A percentile compares a stretch with the other conserved stretches of the same genome.
Conservation (phyloP, 2,888 invertebrate species). For the Epinotia demarniana region DNA sequence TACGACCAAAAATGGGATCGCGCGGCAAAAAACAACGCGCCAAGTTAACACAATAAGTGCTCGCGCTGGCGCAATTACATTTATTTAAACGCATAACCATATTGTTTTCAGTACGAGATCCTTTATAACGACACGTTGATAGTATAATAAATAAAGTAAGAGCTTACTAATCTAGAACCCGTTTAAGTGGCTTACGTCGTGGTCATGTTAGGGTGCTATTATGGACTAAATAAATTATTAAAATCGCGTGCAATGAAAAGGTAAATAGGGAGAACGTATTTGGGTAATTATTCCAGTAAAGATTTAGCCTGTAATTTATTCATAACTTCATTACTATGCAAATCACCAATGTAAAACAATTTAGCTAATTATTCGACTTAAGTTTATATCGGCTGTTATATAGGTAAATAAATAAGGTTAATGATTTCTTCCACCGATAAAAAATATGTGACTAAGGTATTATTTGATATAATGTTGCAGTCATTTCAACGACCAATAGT, state of each 20-base stretch:
- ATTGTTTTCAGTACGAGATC: conserved; percentile 21
- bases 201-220: conserved; percentile 5
- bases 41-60: conserved; percentile 58
- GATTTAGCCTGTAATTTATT: conserved; percentile 58
- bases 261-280: conserved; percentile 50
- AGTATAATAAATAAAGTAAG: conserved; percentile 10
- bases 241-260: conserved; percentile 51
- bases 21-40: conserved; percentile 64
- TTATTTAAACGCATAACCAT: conserved; percentile 37
- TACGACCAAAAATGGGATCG: conserved; percentile 71
- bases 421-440: not conserved
- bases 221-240: conserved; percentile 19
- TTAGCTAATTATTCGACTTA: conserved; percentile 29
- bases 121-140: not conserved
- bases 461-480: not conserved
- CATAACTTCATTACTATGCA: conserved; percentile 59
- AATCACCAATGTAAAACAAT: conserved; percentile 46
- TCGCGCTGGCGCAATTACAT: conserved; percentile 35
- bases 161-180: not conserved
- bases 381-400: not conserved
- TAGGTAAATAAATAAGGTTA: not conserved
- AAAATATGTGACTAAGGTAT: not conserved
- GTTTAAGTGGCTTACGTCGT: conserved; percentile 7
- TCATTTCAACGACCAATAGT: not conserved
- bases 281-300: conserved; percentile 56